Percentiles rank a stretch among this genome's conserved stretches.
Evolutionary conservation across 2,113 vertebrate genomes (phyloP).

Genomic region (Phylloscopus trochilus): DNA sequence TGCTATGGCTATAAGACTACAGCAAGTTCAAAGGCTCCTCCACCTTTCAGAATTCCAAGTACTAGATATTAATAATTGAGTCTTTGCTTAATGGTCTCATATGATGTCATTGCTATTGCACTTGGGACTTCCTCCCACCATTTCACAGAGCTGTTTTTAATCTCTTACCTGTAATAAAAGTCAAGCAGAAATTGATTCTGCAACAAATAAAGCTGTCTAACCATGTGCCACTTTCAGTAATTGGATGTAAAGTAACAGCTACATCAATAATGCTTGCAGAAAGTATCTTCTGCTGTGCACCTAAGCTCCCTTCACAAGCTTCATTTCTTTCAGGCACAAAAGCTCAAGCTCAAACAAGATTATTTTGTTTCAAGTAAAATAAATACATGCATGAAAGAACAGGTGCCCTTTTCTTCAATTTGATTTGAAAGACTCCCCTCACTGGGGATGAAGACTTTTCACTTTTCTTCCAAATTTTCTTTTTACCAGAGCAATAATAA

Average conservation of each 20-base stretch:
- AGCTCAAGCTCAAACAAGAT: neutral
- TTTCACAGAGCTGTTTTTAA: neutral
- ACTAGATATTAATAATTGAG: neutral
- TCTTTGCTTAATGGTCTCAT: neutral
- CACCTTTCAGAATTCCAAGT: neutral
- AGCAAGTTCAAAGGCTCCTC: neutral
- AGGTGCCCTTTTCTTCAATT: neutral
- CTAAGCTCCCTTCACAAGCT: neutral
- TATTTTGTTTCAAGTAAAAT: neutral
- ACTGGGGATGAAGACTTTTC: neutral
- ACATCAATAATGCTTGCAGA: neutral
- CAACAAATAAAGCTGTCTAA: neutral
- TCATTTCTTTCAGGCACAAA: neutral
- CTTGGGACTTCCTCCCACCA: neutral
- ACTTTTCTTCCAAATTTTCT: neutral
- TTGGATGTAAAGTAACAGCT: neutral
- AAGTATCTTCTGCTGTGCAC: neutral
- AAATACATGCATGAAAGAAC: neutral
- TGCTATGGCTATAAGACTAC: neutral
- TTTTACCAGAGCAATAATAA: neutral
- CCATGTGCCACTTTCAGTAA: neutral
- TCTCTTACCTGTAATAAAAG: slow-evolving; percentile 11
- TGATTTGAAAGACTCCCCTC: neutral
- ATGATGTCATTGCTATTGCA: neutral
- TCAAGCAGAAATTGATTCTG: neutral